Evolutionary conservation across 2,113 vertebrate species (phyloP).

Genomic region (Myiozetetes cayanensis): DNA sequence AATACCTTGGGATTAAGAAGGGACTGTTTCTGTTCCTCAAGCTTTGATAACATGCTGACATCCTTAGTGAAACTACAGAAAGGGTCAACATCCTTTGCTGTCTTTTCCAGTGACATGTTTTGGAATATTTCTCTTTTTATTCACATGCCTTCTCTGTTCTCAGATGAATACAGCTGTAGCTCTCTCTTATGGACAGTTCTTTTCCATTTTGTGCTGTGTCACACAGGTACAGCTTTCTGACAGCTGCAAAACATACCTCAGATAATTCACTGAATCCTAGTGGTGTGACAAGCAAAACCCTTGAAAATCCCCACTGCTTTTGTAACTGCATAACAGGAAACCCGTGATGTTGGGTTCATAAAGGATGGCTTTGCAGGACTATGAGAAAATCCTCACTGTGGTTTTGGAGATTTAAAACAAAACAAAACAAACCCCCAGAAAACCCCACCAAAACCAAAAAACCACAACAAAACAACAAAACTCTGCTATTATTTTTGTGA

Average conservation of each 20-base stretch:
- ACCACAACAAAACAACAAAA: no score
- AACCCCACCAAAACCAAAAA: no score
- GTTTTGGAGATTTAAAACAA: background rate
- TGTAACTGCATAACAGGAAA: conserved; percentile 9
- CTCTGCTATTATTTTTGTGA: background rate
- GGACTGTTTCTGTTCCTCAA: background rate
- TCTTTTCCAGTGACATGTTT: conserved; percentile 3
- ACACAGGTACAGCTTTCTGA: background rate
- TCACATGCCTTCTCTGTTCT: background rate
- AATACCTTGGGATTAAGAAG: background rate
- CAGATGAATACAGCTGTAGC: background rate
- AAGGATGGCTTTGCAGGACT: background rate
- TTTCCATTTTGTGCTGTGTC: conserved; percentile 6
- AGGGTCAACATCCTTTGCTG: conserved; percentile 16
- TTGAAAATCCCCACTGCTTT: conserved; percentile 13
- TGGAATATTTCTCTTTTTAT: conserved; percentile 20
- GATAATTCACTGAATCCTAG: background rate
- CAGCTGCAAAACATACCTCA: conserved; percentile 18
- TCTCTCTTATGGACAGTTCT: background rate
- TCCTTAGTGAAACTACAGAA: conserved; percentile 4
- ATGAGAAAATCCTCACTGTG: background rate
- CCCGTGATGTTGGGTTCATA: background rate
- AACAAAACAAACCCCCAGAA: background rate
- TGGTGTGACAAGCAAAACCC: conserved; percentile 22
- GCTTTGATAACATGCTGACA: conserved; percentile 10